Percentiles rank a stretch among this genome's conserved stretches.
phyloP scores from a whole-genome alignment of 2,113 vertebrate genomes.

The Melanotaenia duboulayi region DNA sequence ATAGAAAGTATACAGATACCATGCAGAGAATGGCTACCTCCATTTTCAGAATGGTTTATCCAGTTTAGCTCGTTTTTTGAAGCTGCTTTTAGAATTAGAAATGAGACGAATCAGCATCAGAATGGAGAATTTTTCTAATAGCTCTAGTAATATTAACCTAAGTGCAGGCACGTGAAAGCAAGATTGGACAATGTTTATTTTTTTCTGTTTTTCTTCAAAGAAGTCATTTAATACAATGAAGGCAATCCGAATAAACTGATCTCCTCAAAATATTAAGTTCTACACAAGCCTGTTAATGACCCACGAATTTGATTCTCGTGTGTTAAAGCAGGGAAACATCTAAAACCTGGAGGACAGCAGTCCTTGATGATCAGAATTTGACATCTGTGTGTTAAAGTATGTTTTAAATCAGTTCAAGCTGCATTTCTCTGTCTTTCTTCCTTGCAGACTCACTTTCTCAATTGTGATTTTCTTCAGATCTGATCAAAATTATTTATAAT shows the following conservation, averaged over 20 bases:
- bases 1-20: constrained; percentile 33
- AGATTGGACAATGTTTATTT: constrained; percentile 6
- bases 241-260: no score
- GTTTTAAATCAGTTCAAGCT: background rate
- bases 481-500: constrained; percentile 23
- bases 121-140: constrained; percentile 18
- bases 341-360: no score
- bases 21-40: constrained; percentile 24
- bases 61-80: constrained; percentile 18
- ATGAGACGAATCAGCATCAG: constrained; percentile 16
- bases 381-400: background rate
- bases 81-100: constrained; percentile 20
- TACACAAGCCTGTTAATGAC: no score
- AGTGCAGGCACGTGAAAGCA: background rate
- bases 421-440: background rate
- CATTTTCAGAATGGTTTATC: constrained; percentile 23
- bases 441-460: constrained; percentile 7
- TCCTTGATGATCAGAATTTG: no score
- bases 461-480: constrained; percentile 19
- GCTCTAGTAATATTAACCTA: constrained; percentile 1
- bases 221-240: no score
- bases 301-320: no score
- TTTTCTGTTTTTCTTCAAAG: background rate
- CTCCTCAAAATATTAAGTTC: no score
- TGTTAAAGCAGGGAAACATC: no score